Evolutionary conservation across 2,113 vertebrate genomes (phyloP).

Genomic region (Neoarius graeffei): DNA sequence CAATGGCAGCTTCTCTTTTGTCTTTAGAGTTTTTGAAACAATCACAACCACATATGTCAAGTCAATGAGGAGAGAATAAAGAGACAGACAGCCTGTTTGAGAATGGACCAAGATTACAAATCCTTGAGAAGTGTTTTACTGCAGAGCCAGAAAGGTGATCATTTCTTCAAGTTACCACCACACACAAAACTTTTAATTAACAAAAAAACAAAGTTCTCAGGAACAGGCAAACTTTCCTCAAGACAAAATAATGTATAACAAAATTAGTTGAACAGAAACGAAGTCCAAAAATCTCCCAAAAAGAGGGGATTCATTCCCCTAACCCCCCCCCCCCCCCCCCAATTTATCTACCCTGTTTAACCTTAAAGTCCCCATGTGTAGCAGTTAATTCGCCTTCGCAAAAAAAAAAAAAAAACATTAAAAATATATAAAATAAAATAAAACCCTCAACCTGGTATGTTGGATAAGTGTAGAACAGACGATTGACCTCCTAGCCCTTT

Average conservation of each 20-base stretch:
- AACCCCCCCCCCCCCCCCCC: neutral
- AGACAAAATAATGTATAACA: neutral
- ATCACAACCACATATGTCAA: conserved; percentile 28
- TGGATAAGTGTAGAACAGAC: neutral
- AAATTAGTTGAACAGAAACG: neutral
- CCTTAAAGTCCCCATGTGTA: neutral
- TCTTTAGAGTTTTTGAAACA: conserved; percentile 25
- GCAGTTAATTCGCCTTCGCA: neutral
- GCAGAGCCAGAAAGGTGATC: neutral
- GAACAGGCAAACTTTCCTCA: neutral
- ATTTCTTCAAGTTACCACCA: neutral
- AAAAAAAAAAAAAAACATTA: neutral
- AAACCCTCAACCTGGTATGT: neutral
- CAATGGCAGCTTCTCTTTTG: conserved; percentile 53
- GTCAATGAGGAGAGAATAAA: conserved; percentile 31
- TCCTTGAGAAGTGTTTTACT: neutral
- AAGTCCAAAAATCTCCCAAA: neutral
- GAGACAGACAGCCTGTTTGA: conserved; percentile 1
- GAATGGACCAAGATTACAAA: conserved; percentile 15
- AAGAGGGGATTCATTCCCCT: neutral
- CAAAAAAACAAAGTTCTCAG: conserved; percentile 11
- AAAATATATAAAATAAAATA: neutral
- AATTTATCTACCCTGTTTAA: neutral
- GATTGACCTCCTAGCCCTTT: neutral
- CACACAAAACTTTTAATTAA: neutral